Base-by-base conservation (phyloP, 2,888 invertebrate genomes). In the Ormyrus thymus region DNA sequence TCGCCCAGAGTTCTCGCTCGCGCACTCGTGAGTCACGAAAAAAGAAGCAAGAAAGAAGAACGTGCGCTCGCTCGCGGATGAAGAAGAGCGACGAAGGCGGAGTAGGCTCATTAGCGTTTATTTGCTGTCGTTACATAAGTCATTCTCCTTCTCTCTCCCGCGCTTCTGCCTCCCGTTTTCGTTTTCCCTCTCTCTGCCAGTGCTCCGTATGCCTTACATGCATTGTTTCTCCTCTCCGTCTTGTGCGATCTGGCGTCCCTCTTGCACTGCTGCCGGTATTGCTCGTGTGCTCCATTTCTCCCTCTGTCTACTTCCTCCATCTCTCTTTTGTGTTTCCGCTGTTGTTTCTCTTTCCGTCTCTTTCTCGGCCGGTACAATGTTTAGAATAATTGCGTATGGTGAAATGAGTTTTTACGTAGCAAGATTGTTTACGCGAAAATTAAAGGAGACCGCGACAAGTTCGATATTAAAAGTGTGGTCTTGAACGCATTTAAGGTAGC, bases 61-160 rank as follows among this genome's bases (percentile, higher is more conserved):
- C 11, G 43, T 15, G n/a, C 45, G 13, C 45, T 15, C 46, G 69
- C 13, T 13, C 56, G 64, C 64, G 13, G 75, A 59, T 15, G 71
- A 76, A 56, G 62, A 69, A 73, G 61, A 81, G 80, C 77, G 78
- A 81, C 82, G 84, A 84, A 87, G 86, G 85, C 84, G 84, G 83
- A 85, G 87, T 85, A 62, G 86, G 85, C 87, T 89, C 89, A 89
- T 90, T 90, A 90, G 87, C 87, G 89, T 89, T 80, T 89, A 89
- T 89, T 89, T 89, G 88, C 88, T 83, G 85, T 86, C 87, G 87
- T 90, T 90, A 89, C 87, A 86, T 89, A 90, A 89, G 86, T 85
- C 85, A 84, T 83, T 82, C 82, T 81, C 81, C 64, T 45, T 29
- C 15, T 76, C 79, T 81, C 58, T 61, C 68, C 11, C 45, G 13